Evolutionary conservation across 2,797 vertebrate species (phyloP).

Genomic region (Neosilurus hyrtlii): DNA sequence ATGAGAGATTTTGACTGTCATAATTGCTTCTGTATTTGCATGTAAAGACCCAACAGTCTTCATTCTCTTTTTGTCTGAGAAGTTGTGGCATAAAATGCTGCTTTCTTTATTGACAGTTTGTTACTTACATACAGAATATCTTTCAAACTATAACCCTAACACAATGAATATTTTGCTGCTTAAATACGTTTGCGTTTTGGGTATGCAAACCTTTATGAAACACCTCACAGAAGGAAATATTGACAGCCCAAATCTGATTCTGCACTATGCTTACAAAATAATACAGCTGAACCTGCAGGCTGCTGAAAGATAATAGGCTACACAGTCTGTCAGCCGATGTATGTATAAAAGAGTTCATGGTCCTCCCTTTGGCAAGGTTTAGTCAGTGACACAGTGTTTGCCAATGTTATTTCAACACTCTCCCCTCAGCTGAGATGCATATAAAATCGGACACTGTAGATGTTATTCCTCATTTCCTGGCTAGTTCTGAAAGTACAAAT

Average conservation of each 20-base stretch:
- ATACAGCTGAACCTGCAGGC: slow-evolving; percentile 20
- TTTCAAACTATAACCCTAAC: not conserved
- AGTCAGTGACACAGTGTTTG: slow-evolving; percentile 33
- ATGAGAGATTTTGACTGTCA: no score
- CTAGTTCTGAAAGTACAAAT: slow-evolving; percentile 16
- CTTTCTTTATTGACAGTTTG: not conserved
- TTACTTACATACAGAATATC: not conserved
- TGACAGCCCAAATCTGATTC: not conserved
- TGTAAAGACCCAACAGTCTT: no score
- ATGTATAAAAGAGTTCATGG: slow-evolving; percentile 29
- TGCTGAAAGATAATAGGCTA: slow-evolving; percentile 11
- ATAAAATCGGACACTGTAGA: slow-evolving; percentile 20
- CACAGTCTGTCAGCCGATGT: slow-evolving; percentile 22
- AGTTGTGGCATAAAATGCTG: no score
- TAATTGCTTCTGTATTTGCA: no score
- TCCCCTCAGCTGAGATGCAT: slow-evolving; percentile 16
- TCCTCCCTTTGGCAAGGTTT: slow-evolving; percentile 42
- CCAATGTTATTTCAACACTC: slow-evolving; percentile 29
- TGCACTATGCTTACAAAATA: slow-evolving; percentile 24
- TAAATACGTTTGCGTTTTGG: not conserved
- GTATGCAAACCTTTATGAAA: not conserved
- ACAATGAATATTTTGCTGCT: not conserved
- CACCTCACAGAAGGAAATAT: not conserved
- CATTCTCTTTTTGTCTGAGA: no score
- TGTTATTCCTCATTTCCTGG: slow-evolving; percentile 23